A percentile compares a stretch with the other conserved stretches of the same genome.
These are phyloP conservation scores for Serrognathus titanus DNA, from an alignment of 2,888 invertebrate species.

Conservation along the genomic window DNA sequence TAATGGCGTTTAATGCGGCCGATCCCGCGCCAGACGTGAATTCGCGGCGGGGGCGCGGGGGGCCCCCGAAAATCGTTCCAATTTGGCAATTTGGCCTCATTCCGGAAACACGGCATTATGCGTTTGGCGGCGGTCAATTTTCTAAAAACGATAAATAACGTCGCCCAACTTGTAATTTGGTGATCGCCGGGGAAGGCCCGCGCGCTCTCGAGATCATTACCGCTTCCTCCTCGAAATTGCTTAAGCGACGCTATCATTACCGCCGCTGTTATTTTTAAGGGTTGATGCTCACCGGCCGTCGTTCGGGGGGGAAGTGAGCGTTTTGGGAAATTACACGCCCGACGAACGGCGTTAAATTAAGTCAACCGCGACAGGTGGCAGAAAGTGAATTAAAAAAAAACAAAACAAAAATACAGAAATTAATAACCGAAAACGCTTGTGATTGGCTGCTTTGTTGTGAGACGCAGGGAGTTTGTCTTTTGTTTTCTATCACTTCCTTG, in stretches of 20 bases:
- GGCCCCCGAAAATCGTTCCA: background rate
- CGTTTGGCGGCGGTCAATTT: slow-evolving; percentile 5
- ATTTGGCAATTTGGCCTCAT: background rate
- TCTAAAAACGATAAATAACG: slow-evolving; percentile 21
- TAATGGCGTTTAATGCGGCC: too few species aligned
- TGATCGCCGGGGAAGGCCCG: background rate
- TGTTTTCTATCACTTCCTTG: too few species aligned
- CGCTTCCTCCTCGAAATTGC: slow-evolving; percentile 1
- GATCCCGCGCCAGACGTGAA: too few species aligned
- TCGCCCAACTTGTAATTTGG: slow-evolving; percentile 19
- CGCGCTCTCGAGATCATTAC: background rate
- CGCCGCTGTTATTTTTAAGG: background rate
- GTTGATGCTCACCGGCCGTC: background rate
- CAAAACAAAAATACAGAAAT: too few species aligned
- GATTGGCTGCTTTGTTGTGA: too few species aligned
- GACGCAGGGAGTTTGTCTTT: too few species aligned
- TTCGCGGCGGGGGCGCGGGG: background rate
- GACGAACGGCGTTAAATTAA: too few species aligned
- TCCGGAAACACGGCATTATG: slow-evolving; percentile 2
- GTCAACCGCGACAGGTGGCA: too few species aligned
- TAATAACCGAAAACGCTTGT: too few species aligned
- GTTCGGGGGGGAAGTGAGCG: background rate
- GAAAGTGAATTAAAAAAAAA: too few species aligned
- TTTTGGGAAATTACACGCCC: background rate
- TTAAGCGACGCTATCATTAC: background rate